phyloP scores from a whole-genome alignment of 2,888 invertebrate genomes.

The Drosophila barbarae region DNA sequence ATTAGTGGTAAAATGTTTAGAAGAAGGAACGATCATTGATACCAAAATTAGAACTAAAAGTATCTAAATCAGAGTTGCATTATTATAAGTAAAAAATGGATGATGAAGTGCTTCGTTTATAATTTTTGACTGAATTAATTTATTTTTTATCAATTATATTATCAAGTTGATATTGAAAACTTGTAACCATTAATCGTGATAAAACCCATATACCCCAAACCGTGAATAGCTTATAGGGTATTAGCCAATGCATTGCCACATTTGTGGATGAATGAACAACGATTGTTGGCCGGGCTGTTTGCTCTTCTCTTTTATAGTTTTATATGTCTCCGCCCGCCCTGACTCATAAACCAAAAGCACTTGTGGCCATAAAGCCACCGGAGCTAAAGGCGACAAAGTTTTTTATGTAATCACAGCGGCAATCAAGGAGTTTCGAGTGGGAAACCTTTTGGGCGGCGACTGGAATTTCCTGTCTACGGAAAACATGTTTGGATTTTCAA shows the following conservation, averaged over 20 bases:
- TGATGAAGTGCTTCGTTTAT: too few relatives aligned
- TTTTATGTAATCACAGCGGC: conserved; percentile 4
- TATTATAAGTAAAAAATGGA: too few relatives aligned
- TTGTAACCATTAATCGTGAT: neutral
- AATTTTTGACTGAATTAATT: too few relatives aligned
- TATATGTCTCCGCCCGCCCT: conserved; percentile 1
- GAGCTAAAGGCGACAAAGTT: conserved; percentile 10
- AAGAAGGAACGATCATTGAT: too few relatives aligned
- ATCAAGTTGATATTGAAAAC: neutral
- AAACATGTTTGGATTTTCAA: neutral
- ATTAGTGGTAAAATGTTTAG: neutral
- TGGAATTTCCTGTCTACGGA: conserved; percentile 17
- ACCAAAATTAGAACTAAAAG: too few relatives aligned
- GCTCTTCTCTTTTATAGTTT: conserved; percentile 31
- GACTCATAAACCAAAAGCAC: conserved; percentile 35
- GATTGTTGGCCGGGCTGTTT: conserved; percentile 42
- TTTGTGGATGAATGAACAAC: conserved; percentile 51
- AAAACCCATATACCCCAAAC: neutral
- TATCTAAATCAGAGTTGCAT: too few relatives aligned
- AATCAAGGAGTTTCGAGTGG: neutral
- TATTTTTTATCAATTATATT: neutral
- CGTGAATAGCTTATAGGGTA: conserved; percentile 24
- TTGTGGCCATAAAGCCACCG: conserved; percentile 21
- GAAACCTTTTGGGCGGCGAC: conserved; percentile 6
- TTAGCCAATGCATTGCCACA: conserved; percentile 25